phyloP scores from a whole-genome alignment of 2,888 invertebrate species.

The Apotomis betuletana region DNA sequence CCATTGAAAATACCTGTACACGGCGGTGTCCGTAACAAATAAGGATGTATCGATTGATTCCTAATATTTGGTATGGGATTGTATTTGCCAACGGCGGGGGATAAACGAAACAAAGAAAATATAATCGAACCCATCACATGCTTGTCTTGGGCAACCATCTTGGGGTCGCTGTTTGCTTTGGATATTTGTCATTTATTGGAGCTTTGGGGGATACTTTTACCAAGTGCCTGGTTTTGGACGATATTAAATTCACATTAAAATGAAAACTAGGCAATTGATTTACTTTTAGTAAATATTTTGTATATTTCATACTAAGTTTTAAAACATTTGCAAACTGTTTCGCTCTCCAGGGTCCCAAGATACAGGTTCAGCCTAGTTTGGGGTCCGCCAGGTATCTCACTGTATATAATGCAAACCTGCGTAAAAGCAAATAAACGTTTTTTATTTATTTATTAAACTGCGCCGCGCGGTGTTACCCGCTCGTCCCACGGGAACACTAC shows the following conservation, averaged over 20 bases:
- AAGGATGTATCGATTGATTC: conserved; percentile 35
- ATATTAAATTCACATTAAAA: neutral
- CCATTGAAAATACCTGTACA: neutral
- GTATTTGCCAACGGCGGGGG: conserved; percentile 34
- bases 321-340: too few relatives aligned
- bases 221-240: neutral
- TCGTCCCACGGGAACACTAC: too few relatives aligned
- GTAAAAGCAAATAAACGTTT: too few relatives aligned
- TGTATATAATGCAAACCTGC: too few relatives aligned
- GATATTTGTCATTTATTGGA: conserved; percentile 33
- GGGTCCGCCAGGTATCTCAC: too few relatives aligned
- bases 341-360: too few relatives aligned
- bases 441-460: too few relatives aligned
- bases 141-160: conserved; percentile 28
- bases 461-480: too few relatives aligned
- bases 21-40: conserved; percentile 16
- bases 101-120: conserved; percentile 39
- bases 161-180: conserved; percentile 26
- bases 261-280: too few relatives aligned
- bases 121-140: conserved; percentile 38
- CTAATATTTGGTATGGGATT: conserved; percentile 39
- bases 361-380: too few relatives aligned
- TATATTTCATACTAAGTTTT: too few relatives aligned
- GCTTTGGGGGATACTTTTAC: neutral
- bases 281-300: too few relatives aligned